Percentiles rank a stretch among this genome's conserved stretches.
Evolutionary conservation across 2,797 vertebrate genomes (phyloP).

Genomic region (Pristis pectinata): DNA sequence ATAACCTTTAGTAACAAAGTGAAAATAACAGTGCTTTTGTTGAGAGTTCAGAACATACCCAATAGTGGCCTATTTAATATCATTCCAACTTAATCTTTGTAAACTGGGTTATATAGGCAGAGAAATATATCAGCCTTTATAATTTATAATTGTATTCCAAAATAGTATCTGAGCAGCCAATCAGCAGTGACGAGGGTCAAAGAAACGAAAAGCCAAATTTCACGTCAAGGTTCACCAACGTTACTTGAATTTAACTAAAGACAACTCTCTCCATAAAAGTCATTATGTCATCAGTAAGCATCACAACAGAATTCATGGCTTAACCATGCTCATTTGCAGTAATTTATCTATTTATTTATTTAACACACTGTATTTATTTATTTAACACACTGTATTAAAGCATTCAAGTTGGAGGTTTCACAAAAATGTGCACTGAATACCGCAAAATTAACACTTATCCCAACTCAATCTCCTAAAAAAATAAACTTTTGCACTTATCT

Average conservation of each 20-base stretch:
- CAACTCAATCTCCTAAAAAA: not conserved
- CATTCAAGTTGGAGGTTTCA: not conserved
- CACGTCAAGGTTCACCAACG: too few relatives aligned
- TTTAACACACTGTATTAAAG: not conserved
- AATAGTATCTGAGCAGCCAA: not conserved
- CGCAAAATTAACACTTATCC: not conserved
- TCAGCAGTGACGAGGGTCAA: not conserved
- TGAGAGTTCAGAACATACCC: too few relatives aligned
- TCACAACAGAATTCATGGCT: not conserved
- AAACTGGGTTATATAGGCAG: too few relatives aligned
- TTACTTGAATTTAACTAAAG: not conserved
- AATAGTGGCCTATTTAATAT: too few relatives aligned
- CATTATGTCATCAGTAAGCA: not conserved
- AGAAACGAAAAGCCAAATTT: not conserved
- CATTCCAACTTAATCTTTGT: too few relatives aligned
- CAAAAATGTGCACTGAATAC: not conserved
- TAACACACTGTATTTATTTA: too few relatives aligned
- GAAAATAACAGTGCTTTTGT: too few relatives aligned
- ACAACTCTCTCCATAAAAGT: not conserved
- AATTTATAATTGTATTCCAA: too few relatives aligned
- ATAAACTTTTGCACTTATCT: not conserved
- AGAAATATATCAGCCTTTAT: too few relatives aligned
- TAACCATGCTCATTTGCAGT: not conserved
- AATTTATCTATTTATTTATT: too few relatives aligned
- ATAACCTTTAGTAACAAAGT: too few relatives aligned